These are phyloP conservation scores for Lingula anatina DNA, from an alignment of 2,888 invertebrate species.

Conservation along the genomic window DNA sequence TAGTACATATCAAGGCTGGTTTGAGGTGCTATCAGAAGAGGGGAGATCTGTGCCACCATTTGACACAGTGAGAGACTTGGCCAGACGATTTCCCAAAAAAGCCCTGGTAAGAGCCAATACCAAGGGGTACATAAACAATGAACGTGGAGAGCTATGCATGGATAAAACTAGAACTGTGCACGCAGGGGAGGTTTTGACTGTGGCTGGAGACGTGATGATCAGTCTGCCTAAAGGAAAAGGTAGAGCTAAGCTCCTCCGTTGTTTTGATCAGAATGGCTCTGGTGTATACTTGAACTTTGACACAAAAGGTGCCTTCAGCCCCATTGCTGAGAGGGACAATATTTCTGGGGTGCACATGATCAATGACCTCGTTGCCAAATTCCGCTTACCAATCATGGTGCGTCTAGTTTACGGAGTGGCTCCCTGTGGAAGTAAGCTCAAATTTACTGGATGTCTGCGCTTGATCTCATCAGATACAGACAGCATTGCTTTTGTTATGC, in stretches of 20 bases:
- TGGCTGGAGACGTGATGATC: slow-evolving; percentile 32
- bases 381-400: slow-evolving; percentile 86
- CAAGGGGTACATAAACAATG: slow-evolving; percentile 35
- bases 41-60: slow-evolving; percentile 85
- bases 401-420: slow-evolving; percentile 85
- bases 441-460: slow-evolving; percentile 41
- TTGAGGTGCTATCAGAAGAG: slow-evolving; percentile 90
- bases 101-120: slow-evolving; percentile 67
- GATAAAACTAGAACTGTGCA: slow-evolving; percentile 22
- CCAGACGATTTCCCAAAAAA: slow-evolving; percentile 54
- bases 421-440: slow-evolving; percentile 59
- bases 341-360: slow-evolving; percentile 93
- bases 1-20: slow-evolving; percentile 84
- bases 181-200: slow-evolving; percentile 44
- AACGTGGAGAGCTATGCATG: slow-evolving; percentile 33
- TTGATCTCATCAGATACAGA: slow-evolving; percentile 44
- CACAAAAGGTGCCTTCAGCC: slow-evolving; percentile 86
- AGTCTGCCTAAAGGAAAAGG: slow-evolving; percentile 21
- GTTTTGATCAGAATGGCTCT: slow-evolving; percentile 79
- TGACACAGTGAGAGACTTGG: slow-evolving; percentile 79
- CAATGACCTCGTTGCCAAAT: slow-evolving; percentile 73
- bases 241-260: slow-evolving; percentile 66
- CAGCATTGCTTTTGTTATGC: slow-evolving; percentile 45
- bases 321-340: slow-evolving; percentile 86
- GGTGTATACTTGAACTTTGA: slow-evolving; percentile 77